Evolutionary conservation across 2,113 vertebrate genomes (phyloP).

Genomic region (Bubo bubo): DNA sequence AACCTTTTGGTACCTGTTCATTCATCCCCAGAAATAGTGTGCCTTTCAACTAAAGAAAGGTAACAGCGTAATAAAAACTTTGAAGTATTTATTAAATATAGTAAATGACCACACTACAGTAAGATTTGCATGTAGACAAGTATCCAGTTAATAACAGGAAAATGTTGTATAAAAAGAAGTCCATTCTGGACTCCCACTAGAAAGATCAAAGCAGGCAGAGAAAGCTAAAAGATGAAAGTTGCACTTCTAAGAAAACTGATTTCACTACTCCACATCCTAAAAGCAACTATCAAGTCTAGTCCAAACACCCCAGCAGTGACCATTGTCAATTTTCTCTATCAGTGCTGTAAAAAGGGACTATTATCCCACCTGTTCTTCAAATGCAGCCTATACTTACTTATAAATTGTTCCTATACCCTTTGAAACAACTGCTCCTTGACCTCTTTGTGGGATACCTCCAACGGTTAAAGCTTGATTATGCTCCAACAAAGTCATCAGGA

Average conservation of each 20-base stretch:
- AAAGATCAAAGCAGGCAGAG: not conserved
- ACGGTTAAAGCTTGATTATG: not conserved
- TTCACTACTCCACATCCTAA: not conserved
- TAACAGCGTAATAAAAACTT: not conserved
- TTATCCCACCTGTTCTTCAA: not conserved
- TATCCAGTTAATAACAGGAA: not conserved
- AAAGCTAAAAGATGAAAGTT: not conserved
- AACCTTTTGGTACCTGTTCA: not conserved
- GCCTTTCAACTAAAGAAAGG: not conserved
- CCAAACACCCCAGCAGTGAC: not conserved
- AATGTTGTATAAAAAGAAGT: not conserved
- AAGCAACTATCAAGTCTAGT: not conserved
- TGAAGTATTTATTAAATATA: not conserved
- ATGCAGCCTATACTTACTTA: not conserved
- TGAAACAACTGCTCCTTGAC: slow-evolving; percentile 22
- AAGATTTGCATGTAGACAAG: not conserved
- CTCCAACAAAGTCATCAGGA: not conserved
- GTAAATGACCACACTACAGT: not conserved
- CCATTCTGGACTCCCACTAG: not conserved
- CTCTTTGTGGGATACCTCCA: not conserved
- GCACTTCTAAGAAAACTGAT: not conserved
- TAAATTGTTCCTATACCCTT: not conserved
- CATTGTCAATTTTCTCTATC: not conserved
- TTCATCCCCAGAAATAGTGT: not conserved
- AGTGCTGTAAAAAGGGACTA: not conserved